phyloP scores from a whole-genome alignment of 1,140 invertebrate species.

The Sycobia sp. region DNA sequence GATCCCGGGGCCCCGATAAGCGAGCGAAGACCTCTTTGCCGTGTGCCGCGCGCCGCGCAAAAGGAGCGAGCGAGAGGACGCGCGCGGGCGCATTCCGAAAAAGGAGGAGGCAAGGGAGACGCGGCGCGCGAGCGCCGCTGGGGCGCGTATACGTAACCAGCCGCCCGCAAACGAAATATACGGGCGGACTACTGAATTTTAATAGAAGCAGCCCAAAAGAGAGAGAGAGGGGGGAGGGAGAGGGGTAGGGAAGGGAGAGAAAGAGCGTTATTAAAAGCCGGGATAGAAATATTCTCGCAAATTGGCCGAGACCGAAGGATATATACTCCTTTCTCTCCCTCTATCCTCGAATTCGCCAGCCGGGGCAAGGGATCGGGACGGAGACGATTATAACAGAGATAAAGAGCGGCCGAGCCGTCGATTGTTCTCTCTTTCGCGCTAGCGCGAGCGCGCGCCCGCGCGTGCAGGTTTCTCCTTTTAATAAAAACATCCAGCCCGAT shows the following conservation, averaged over 20 bases:
- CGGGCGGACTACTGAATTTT: conserved; percentile 34
- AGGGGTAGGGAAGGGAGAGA: no score
- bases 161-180: conserved; percentile 14
- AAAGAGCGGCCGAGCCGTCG: background rate
- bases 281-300: conserved; percentile 32
- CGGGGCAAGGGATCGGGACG: background rate
- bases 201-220: conserved; percentile 11
- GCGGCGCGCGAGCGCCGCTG: background rate
- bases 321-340: no score
- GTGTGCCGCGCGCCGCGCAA: no score
- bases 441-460: background rate
- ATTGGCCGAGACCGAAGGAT: conserved; percentile 26
- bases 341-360: background rate
- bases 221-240: background rate
- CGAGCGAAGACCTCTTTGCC: conserved; percentile 31
- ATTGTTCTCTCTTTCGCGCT: background rate
- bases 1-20: conserved; percentile 21
- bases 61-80: no score
- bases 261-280: conserved; percentile 21
- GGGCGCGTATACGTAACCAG: background rate
- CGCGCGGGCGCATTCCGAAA: conserved; percentile 21
- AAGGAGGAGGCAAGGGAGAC: conserved; percentile 21
- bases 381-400: conserved; percentile 9
- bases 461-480: background rate
- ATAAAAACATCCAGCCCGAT: conserved; percentile 8